Conservation (phyloP, 2,888 invertebrate genomes). For the Spilarctia lutea region DNA sequence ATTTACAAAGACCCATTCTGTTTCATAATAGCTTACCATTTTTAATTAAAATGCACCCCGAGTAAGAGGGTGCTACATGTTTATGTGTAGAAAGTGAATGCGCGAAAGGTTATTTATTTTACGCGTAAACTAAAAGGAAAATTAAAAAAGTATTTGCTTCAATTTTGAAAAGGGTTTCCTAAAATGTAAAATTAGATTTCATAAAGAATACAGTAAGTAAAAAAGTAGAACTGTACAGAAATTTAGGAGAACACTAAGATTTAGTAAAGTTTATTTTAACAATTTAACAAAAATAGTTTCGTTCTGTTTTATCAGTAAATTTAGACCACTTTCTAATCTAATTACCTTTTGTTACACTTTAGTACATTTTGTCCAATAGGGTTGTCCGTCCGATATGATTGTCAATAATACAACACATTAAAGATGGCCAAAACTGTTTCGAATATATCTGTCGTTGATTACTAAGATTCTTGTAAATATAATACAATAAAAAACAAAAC, state of each 20-base stretch:
- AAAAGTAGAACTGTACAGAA: neutral
- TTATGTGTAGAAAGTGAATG: slow-evolving; percentile 26
- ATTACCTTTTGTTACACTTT: neutral
- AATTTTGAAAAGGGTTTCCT: neutral
- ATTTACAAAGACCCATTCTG: slow-evolving; percentile 60
- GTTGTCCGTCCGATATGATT: neutral
- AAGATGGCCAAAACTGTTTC: too few relatives aligned
- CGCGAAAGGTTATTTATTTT: slow-evolving; percentile 27
- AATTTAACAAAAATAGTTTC: neutral
- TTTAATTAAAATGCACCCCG: slow-evolving; percentile 67
- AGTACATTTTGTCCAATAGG: neutral
- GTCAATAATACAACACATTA: neutral
- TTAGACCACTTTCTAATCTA: neutral
- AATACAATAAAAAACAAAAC: too few relatives aligned
- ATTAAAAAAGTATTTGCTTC: neutral
- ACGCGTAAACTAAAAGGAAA: slow-evolving; percentile 11
- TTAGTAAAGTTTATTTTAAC: neutral
- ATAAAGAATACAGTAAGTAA: neutral
- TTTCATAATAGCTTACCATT: slow-evolving; percentile 66
- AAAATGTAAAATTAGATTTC: neutral
- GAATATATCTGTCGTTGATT: too few relatives aligned
- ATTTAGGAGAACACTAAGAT: neutral
- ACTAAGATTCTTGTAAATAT: neutral
- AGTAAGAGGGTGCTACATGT: slow-evolving; percentile 30
- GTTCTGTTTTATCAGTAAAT: neutral